Evolutionary conservation across 2,888 invertebrate genomes (phyloP), one percentile per base, ranked within the genome.

Genomic region (Clivina fossor): DNA sequence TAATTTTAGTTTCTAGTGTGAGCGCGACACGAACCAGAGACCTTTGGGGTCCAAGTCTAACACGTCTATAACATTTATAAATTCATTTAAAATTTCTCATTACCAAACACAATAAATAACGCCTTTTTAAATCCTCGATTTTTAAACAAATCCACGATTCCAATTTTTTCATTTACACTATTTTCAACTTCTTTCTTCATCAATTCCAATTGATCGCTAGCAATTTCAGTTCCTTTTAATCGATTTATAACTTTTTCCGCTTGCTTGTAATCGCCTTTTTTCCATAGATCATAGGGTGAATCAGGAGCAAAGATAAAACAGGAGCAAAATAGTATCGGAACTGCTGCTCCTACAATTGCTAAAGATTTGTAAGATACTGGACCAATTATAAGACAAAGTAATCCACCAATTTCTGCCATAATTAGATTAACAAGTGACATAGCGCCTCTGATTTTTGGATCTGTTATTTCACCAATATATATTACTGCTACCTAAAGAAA

Each of bases 381-480:
- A 0, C 74, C 74, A 2, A 72, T 59, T 0, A 69, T 68, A 49
- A 72, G 71, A 1, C 71, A 69, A 57, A 71, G 71, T 0, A 74
- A 61, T 40, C 70, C 70, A 1, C 74, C 74, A 13, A 71, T 64
- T 0, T 70, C 69, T 9, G 71, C 70, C 69, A 73, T 68, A 0
- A 73, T 58, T 30, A 71, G 70, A 26, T 70, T 68, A 19, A 69
- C 65, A 0, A 41, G 38, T 13, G 58, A 55, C 5, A 79, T 63
- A 0, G 75, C 68, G 0, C 78, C 79, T 56, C 79, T 64, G 19
- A 78, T 74, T 58, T 78, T 76, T 56, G 78, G 78, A 60, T 78
- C 78, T 0, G 78, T 72, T 68, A 78, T 78, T 70, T 78, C 78
- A 38, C 77, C 77, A 54, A 78, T 67, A 64, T 79, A 78, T 62